Conservation (phyloP, 2,888 invertebrate species). For the Aplocera efformata region DNA sequence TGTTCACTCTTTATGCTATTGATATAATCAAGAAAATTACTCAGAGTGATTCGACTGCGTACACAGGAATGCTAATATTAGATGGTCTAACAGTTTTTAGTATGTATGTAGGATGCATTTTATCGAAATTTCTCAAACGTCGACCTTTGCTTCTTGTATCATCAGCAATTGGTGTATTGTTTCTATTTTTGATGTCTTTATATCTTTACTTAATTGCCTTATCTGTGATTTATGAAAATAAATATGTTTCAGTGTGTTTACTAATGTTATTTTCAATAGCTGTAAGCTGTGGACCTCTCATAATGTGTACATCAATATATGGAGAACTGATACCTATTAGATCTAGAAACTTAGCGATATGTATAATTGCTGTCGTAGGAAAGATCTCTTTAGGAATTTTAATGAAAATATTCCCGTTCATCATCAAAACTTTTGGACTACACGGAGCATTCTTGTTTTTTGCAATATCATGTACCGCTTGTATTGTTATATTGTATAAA, state of each 20-base stretch:
- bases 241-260: conserved; percentile 31
- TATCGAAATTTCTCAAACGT: conserved; percentile 34
- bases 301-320: conserved; percentile 31
- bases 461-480: conserved; percentile 24
- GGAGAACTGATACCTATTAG: conserved; percentile 38
- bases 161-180: conserved; percentile 27
- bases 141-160: conserved; percentile 34
- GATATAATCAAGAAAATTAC: conserved; percentile 48
- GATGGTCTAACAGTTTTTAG: conserved; percentile 46
- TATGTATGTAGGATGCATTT: conserved; percentile 36
- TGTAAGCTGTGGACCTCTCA: conserved; percentile 40
- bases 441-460: conserved; percentile 39
- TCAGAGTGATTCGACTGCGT: conserved; percentile 36
- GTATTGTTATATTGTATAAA: conserved; percentile 29
- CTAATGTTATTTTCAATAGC: conserved; percentile 35
- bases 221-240: conserved; percentile 31
- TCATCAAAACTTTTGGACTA: conserved; percentile 32
- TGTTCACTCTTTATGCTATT: conserved; percentile 41
- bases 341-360: conserved; percentile 32
- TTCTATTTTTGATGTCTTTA: conserved; percentile 33
- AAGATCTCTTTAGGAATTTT: conserved; percentile 16
- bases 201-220: conserved; percentile 35
- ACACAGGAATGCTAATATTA: conserved; percentile 44
- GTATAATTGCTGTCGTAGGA: conserved; percentile 16
- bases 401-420: conserved; percentile 36